A percentile compares a stretch with the other conserved stretches of the same genome.
phyloP scores from a whole-genome alignment of 2,797 vertebrate species.

The Crenichthys baileyi region DNA sequence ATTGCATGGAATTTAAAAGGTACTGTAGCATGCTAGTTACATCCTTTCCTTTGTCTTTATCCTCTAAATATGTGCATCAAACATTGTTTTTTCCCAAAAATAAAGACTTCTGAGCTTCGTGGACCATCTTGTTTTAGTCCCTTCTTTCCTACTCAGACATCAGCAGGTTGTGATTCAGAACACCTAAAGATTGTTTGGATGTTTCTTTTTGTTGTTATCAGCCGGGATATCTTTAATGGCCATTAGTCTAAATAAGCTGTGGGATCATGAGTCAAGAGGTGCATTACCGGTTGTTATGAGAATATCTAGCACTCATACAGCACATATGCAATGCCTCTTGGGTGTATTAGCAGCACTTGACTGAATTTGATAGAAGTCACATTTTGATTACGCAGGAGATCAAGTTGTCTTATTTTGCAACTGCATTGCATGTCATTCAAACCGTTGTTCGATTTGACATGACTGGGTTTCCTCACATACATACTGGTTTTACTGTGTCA shows the following conservation, averaged over 20 bases:
- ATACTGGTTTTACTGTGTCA: neutral
- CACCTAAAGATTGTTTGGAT: neutral
- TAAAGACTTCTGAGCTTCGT: neutral
- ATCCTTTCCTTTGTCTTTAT: neutral
- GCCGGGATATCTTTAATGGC: neutral
- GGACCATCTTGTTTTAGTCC: neutral
- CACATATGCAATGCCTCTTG: neutral
- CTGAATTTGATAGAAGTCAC: neutral
- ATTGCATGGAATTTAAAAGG: neutral
- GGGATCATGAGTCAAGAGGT: neutral
- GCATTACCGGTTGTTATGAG: neutral
- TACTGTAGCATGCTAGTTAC: neutral
- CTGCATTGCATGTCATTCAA: neutral
- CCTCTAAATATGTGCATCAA: neutral
- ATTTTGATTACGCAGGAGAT: neutral
- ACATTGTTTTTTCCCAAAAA: neutral
- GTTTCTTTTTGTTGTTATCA: neutral
- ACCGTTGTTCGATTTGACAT: neutral
- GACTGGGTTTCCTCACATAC: neutral
- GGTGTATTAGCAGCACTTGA: neutral
- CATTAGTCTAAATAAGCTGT: neutral
- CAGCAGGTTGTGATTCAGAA: neutral
- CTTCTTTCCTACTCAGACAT: neutral
- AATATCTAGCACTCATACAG: neutral
- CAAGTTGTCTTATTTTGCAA: neutral